A percentile compares a stretch with the other conserved stretches of the same genome.
These are phyloP conservation scores for Smittia aterrima DNA, from an alignment of 2,888 invertebrate species.

Conservation along the genomic window DNA sequence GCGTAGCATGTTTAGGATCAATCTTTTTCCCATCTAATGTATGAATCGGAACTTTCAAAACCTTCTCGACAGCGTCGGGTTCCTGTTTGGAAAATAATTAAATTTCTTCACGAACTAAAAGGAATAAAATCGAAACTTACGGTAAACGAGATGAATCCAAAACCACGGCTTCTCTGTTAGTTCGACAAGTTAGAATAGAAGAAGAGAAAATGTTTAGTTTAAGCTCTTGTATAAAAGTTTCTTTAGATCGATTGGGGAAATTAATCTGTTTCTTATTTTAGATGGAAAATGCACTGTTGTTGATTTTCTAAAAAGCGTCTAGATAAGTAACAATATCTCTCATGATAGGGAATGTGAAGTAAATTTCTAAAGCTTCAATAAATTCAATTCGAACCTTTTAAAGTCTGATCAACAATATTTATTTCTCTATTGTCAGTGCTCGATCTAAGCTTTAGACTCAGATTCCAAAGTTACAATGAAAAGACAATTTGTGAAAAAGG, in stretches of 20 bases:
- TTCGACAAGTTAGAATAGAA: conserved; percentile 41
- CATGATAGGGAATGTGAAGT: too few species aligned
- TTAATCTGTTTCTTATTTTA: too few species aligned
- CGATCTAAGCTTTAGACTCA: background rate
- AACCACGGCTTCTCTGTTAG: conserved; percentile 88
- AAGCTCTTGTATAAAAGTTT: background rate
- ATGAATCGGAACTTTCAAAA: conserved; percentile 85
- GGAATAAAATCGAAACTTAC: conserved; percentile 26
- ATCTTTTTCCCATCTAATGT: conserved; percentile 91
- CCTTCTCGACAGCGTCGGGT: conserved; percentile 86
- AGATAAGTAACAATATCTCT: too few species aligned
- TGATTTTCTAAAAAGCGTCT: too few species aligned
- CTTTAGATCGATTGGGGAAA: background rate
- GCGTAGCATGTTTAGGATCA: conserved; percentile 91
- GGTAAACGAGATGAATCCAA: conserved; percentile 50
- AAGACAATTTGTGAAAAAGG: background rate
- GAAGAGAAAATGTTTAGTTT: conserved; percentile 2
- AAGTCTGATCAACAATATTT: too few species aligned
- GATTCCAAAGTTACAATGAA: background rate
- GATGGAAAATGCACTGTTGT: too few species aligned
- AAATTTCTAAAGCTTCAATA: too few species aligned
- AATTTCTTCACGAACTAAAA: background rate
- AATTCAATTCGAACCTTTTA: too few species aligned
- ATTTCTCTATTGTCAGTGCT: too few species aligned
- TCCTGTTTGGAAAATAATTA: conserved; percentile 66